A percentile compares a stretch with the other conserved stretches of the same genome.
Evolutionary conservation across 2,888 invertebrate genomes (phyloP).

Genomic region (Plagodis dolabraria): DNA sequence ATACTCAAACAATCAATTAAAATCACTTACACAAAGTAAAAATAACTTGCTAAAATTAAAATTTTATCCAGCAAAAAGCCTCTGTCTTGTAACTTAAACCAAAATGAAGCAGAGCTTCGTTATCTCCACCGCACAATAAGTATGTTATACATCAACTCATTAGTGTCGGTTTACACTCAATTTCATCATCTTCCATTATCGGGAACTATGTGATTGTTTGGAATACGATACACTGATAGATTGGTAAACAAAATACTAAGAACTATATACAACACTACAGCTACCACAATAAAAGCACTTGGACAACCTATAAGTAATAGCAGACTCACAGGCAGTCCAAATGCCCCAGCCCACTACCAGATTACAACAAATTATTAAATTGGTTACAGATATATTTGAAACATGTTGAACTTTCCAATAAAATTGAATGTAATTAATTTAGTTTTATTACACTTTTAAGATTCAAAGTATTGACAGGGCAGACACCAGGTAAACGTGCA

Average conservation of each 20-base stretch:
- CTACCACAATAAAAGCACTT: too few species aligned
- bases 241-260: too few species aligned
- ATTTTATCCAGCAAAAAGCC: neutral
- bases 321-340: too few species aligned
- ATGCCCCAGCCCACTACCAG: too few species aligned
- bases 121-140: slow-evolving; percentile 34
- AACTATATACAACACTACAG: too few species aligned
- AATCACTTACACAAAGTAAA: too few species aligned
- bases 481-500: too few species aligned
- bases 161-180: slow-evolving; percentile 28
- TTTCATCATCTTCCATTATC: slow-evolving; percentile 35
- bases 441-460: neutral
- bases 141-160: slow-evolving; percentile 33
- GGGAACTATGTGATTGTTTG: slow-evolving; percentile 10
- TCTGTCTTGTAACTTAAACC: slow-evolving; percentile 10
- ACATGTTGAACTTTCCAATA: slow-evolving; percentile 6
- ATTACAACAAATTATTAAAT: too few species aligned
- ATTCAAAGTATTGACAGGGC: too few species aligned
- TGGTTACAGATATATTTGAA: slow-evolving; percentile 7
- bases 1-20: too few species aligned
- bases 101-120: slow-evolving; percentile 23
- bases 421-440: neutral
- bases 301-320: too few species aligned
- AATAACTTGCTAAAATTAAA: too few species aligned
- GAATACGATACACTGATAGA: slow-evolving; percentile 7